Percentiles rank a stretch among this genome's conserved stretches.
Evolutionary conservation across 2,113 vertebrate species (phyloP).

Genomic region (Thryonomys swinderianus): DNA sequence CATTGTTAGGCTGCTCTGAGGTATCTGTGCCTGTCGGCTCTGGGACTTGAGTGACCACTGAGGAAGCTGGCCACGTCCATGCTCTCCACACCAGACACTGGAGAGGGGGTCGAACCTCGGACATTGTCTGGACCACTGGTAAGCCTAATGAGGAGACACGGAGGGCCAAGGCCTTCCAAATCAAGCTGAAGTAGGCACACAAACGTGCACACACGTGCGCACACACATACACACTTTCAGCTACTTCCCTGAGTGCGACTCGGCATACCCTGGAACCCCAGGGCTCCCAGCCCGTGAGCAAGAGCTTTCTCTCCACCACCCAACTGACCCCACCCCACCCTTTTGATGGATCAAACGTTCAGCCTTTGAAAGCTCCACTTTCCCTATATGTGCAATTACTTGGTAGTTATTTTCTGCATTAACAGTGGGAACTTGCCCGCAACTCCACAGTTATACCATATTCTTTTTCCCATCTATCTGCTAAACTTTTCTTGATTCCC

Average conservation of each 20-base stretch:
- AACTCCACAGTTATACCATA: background rate
- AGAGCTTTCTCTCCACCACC: constrained; percentile 39
- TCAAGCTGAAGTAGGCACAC: background rate
- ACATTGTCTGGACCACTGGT: background rate
- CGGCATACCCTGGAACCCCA: background rate
- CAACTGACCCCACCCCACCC: constrained; percentile 44
- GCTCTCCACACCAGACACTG: background rate
- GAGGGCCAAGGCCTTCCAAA: background rate
- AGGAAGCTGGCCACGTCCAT: background rate
- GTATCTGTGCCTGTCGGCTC: background rate
- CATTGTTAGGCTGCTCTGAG: rapidly evolving
- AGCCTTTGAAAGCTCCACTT: constrained; percentile 63
- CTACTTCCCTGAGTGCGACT: constrained; percentile 48
- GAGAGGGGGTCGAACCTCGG: background rate
- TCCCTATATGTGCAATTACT: background rate
- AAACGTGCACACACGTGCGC: rapidly evolving
- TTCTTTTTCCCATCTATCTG: background rate
- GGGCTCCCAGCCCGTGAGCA: constrained; percentile 13
- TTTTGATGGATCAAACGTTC: constrained; percentile 63
- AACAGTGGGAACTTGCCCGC: constrained; percentile 57
- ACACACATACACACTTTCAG: background rate
- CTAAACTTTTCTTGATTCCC: background rate
- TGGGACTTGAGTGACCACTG: background rate
- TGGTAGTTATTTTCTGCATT: constrained; percentile 70
- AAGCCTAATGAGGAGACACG: background rate